Evolutionary conservation across 2,888 invertebrate species (phyloP), one percentile per base, ranked within the genome.

Genomic region (Elysia crispata): DNA sequence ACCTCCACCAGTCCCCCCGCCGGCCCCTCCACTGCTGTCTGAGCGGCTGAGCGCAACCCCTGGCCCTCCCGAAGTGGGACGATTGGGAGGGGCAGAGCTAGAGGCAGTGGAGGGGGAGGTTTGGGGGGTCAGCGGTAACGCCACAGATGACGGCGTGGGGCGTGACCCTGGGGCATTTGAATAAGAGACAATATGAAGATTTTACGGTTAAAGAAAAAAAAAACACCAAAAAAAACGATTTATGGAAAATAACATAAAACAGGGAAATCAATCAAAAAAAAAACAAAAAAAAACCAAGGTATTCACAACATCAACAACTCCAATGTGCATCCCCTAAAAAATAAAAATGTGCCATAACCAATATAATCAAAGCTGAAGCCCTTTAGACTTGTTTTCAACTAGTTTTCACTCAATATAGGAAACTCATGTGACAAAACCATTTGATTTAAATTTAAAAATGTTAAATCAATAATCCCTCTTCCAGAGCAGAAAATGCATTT

Each of bases 1-100:
- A 25, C 78, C 78, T 25, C 78, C 73, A 41, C 73, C 78, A 18
- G 78, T 64, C 50, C 78, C 72, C 15, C 72, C 72, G 1, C 72
- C 13, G 23, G 78, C 77, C 60, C 70, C 41, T n/a, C 70, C 41
- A 31, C 78, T 78, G 50, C 64, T 66, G 23, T 41, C 78, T 8
- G 72, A 62, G 31, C 41, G 49, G 64, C 49, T 70, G 18, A 60
- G 31, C 30, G 50, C 67, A 50, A 73, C 73, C 33, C 50, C 49
- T 18, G 72, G 73, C 67, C 33, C 67, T 74, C 67, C 66, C n/a
- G 31, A 41, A 30, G 64, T 69, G 25, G 74, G 67, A 41, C 72
- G 25, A 31, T 66, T 41, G 49, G 25, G 74, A 3, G 49, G 67
- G n/a, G 69, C 11, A n/a, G 28, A 54, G 50, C 54, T 41, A 50